Percentiles rank a stretch among this genome's conserved stretches.
Evolutionary conservation across 1,140 invertebrate species (phyloP).

Genomic region (Meloidogyne floridensis): DNA sequence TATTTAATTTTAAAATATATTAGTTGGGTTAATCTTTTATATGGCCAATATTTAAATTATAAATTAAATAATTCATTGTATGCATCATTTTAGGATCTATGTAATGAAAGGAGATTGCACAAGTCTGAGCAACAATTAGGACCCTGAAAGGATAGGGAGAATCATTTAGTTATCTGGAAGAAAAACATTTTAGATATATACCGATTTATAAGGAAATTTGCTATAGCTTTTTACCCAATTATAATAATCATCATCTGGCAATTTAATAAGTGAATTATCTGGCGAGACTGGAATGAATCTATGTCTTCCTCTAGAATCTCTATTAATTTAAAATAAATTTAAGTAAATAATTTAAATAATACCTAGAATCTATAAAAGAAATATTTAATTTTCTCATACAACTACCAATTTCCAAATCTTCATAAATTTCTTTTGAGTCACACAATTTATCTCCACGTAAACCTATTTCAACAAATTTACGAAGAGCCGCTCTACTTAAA

Average conservation of each 20-base stretch:
- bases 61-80: constrained; percentile 87
- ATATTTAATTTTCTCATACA: constrained; percentile 83
- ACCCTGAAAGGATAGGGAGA: background rate
- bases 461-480: constrained; percentile 67
- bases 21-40: background rate
- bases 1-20: background rate
- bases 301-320: constrained; percentile 73
- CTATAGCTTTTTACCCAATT: constrained; percentile 77
- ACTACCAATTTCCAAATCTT: constrained; percentile 87
- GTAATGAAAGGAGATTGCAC: constrained; percentile 91
- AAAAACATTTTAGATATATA: constrained; percentile 60
- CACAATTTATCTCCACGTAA: constrained; percentile 74
- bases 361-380: constrained; percentile 79
- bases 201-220: constrained; percentile 81
- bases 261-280: constrained; percentile 77
- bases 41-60: constrained; percentile 66
- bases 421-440: constrained; percentile 75
- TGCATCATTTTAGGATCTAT: constrained; percentile 89
- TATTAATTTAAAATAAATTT: background rate
- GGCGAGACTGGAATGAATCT: constrained; percentile 88
- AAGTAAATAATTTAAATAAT: constrained; percentile 3
- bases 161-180: too few species aligned
- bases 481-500: constrained; percentile 14
- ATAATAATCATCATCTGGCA: constrained; percentile 72
- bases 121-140: constrained; percentile 68